Conservation (phyloP, 2,113 vertebrate species). For the Meles meles region DNA sequence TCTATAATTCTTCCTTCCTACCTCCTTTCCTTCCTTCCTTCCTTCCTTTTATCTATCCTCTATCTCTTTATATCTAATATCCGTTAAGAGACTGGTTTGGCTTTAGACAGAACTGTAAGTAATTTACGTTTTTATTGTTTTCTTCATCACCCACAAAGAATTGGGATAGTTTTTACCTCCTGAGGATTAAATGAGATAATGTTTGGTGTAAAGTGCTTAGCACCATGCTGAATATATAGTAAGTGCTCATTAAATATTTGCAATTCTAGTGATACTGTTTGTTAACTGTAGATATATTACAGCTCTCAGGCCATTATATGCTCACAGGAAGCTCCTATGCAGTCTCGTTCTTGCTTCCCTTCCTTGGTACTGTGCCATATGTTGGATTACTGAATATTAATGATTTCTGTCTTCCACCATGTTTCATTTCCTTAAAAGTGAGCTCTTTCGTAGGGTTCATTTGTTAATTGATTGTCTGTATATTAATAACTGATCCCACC, state of each 20-base stretch:
- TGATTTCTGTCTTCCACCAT: not conserved
- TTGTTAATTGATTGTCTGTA: not conserved
- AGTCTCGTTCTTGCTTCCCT: not conserved
- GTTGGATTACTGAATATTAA: not conserved
- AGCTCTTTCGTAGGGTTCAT: not conserved
- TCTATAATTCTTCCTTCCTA: not conserved
- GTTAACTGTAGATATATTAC: not conserved
- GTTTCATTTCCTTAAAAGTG: not conserved
- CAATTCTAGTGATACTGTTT: not conserved
- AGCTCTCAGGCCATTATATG: not conserved
- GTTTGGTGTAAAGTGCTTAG: not conserved
- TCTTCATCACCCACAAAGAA: not conserved
- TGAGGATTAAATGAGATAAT: not conserved
- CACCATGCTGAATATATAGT: not conserved
- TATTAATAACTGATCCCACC: not conserved
- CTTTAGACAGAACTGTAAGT: not conserved
- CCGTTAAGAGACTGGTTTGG: not conserved
- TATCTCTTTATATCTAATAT: not conserved
- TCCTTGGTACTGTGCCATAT: not conserved
- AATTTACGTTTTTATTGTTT: not conserved
- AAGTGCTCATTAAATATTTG: not conserved
- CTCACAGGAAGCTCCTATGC: not conserved
- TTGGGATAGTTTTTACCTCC: not conserved
- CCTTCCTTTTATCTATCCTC: not conserved
- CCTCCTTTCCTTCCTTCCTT: not conserved